These are phyloP conservation scores for Axis porcinus DNA, from an alignment of 2,113 vertebrate genomes.

Conservation along the genomic window DNA sequence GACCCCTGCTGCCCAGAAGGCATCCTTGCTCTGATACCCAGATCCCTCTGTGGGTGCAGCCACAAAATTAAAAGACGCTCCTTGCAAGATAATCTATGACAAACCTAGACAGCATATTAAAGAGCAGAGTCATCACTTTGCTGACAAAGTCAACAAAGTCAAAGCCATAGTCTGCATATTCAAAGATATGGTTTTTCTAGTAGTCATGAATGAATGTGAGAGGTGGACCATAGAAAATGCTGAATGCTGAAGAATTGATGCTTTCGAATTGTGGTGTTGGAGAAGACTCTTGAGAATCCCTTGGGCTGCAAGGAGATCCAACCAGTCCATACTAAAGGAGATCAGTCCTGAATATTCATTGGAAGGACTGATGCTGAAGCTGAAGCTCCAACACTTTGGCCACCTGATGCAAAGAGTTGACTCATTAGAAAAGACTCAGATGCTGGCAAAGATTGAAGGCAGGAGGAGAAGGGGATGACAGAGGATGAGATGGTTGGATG, in stretches of 20 bases:
- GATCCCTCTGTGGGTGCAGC: neutral
- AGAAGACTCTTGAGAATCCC: neutral
- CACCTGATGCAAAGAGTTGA: neutral
- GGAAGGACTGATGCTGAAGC: neutral
- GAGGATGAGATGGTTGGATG: neutral
- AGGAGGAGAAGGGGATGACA: rapidly evolving
- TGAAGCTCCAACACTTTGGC: neutral
- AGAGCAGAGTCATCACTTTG: neutral
- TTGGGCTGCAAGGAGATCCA: neutral
- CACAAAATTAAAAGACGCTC: neutral
- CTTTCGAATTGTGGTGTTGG: neutral
- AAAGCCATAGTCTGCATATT: neutral
- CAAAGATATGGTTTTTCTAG: neutral
- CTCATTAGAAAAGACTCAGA: neutral
- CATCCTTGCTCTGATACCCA: rapidly evolving
- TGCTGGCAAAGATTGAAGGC: neutral
- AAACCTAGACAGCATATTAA: neutral
- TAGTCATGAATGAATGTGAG: neutral
- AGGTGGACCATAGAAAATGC: neutral
- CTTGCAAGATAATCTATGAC: neutral
- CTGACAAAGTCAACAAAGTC: neutral
- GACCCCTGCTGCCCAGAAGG: neutral
- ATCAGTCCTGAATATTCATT: neutral
- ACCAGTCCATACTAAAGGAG: neutral
- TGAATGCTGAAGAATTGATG: neutral